Evolutionary conservation across 2,888 invertebrate species (phyloP), one percentile per base, ranked within the genome.

Genomic region (Xestia ashworthii): DNA sequence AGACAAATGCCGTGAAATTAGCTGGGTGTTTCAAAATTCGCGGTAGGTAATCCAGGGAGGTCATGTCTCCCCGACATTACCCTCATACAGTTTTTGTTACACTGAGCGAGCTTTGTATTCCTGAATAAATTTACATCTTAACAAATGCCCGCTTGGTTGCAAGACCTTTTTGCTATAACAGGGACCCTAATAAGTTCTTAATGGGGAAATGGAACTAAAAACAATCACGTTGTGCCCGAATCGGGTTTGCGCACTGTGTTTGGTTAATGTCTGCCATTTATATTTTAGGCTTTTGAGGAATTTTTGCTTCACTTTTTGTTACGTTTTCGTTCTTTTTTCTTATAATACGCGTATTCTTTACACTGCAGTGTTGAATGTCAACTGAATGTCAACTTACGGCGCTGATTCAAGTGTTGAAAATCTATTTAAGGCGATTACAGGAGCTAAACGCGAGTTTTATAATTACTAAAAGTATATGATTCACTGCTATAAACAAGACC

Each of bases 41-140:
- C 84, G 89, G 92, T 93, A 92, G 88, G 91, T 93, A 92, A 93
- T 92, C 92, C 91, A 82, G 89, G 88, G 89, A 89, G 90, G 90
- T 90, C 92, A 93, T 91, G 92, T 93, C 92, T 91, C 91, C 88
- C 89, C 87, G 84, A 89, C 92, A 92, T 94, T 93, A 93, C 90
- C 91, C 92, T 91, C 91, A 90, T 90, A 92, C 92, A 93, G 93
- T 95, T 95, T 95, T 95, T 95, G 94, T 88, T 86, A 87, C 86
- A 90, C 85, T 88, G 88, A 91, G 88, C 87, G 91, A 91, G 90
- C 90, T 94, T 94, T 95, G 95, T 94, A 92, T 89, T 89, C 90
- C 91, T 87, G 95, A 95, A 95, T 95, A 95, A 95, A 95, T 95
- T 95, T 95, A 95, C 95, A 95, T 95, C 93, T 93, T 93, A 94